A percentile compares a stretch with the other conserved stretches of the same genome.
phyloP scores from a whole-genome alignment of 2,888 invertebrate species.

The Tortricodes alternella region DNA sequence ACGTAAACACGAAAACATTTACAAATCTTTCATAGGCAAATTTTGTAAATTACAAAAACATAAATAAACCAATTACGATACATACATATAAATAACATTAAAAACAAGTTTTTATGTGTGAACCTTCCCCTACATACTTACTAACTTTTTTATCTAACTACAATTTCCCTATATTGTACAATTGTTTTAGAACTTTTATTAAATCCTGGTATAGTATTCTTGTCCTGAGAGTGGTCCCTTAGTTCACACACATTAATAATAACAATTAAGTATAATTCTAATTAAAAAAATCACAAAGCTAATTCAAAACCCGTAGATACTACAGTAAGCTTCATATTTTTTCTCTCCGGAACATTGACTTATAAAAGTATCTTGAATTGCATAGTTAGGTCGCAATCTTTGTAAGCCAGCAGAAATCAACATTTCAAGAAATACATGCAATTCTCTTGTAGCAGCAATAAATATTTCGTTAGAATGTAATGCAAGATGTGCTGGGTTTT shows the following conservation, averaged over 20 bases:
- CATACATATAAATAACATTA: no score
- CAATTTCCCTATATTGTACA: no score
- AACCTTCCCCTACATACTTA: no score
- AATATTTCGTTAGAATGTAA: conserved; percentile 63
- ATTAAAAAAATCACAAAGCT: conserved; percentile 40
- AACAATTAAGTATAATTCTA: conserved; percentile 38
- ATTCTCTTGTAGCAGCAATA: conserved; percentile 54
- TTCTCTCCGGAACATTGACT: conserved; percentile 56
- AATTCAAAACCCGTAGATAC: conserved; percentile 59
- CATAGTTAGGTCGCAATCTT: conserved; percentile 53
- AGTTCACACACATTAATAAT: conserved; percentile 35
- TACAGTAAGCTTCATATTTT: conserved; percentile 58
- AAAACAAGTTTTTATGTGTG: no score
- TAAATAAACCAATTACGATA: no score
- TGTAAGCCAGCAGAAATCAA: conserved; percentile 53
- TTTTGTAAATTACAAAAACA: no score
- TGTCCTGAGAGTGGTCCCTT: no score
- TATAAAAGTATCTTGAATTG: conserved; percentile 55
- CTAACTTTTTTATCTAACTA: no score
- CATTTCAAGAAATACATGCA: conserved; percentile 62
- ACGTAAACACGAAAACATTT: no score
- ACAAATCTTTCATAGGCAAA: no score
- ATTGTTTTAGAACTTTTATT: no score
- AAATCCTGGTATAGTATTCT: no score
- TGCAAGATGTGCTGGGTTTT: conserved; percentile 41